Conservation (phyloP, 2,888 invertebrate species). For the Oxycera nigricornis region DNA sequence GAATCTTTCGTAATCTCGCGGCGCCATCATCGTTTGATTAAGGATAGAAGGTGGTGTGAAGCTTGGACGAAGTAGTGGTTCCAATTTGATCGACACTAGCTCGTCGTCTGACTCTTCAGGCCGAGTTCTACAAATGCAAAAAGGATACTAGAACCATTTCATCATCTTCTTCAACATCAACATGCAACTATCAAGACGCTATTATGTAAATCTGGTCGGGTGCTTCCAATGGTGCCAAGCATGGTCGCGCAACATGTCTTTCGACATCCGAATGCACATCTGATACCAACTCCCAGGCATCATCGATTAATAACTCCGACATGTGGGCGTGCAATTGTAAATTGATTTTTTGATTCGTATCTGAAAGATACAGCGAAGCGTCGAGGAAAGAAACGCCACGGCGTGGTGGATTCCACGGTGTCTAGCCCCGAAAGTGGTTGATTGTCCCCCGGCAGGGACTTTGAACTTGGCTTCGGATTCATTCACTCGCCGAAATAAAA, state of each 20-base stretch:
- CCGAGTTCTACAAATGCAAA: no score
- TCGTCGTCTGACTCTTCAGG: no score
- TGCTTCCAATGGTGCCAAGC: no score
- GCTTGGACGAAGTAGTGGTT: no score
- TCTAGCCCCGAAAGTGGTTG: not conserved
- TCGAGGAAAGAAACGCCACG: not conserved
- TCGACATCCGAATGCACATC: not conserved
- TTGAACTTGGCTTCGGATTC: not conserved
- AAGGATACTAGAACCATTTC: no score
- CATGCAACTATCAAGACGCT: no score
- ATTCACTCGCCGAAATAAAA: not conserved
- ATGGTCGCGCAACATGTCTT: not conserved
- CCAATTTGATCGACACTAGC: no score
- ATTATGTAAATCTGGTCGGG: no score
- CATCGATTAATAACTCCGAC: constrained; percentile 26
- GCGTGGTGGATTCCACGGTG: not conserved
- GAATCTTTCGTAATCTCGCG: no score
- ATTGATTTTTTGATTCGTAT: not conserved
- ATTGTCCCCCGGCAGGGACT: not conserved
- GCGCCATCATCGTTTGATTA: not conserved
- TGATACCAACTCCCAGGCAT: constrained; percentile 1
- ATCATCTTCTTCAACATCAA: no score
- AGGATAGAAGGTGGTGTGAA: not conserved
- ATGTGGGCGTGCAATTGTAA: constrained; percentile 23
- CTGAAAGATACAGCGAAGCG: not conserved